These are phyloP conservation scores for Athripsodes cinereus DNA, from an alignment of 2,888 invertebrate species.

Conservation along the genomic window DNA sequence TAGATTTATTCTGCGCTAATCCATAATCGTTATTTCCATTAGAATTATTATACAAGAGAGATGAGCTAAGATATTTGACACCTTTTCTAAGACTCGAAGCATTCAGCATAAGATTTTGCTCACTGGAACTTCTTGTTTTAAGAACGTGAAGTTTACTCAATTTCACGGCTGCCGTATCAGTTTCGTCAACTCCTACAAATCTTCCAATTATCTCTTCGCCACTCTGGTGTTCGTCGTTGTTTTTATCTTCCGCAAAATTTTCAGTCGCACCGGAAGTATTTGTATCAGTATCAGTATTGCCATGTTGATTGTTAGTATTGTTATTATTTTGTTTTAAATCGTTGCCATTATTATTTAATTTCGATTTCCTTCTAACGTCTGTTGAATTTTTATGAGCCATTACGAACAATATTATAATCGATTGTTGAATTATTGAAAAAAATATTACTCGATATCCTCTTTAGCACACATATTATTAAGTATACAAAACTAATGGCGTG, in stretches of 20 bases:
- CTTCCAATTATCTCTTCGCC: constrained; percentile 40
- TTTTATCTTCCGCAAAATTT: too few species aligned
- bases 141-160: constrained; percentile 49
- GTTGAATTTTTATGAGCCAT: background rate
- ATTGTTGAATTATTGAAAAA: too few species aligned
- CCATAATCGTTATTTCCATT: constrained; percentile 34
- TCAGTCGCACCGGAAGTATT: too few species aligned
- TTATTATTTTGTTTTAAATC: background rate
- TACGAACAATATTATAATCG: too few species aligned
- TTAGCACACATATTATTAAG: too few species aligned
- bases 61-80: constrained; percentile 30
- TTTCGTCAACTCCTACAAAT: constrained; percentile 45
- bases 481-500: too few species aligned
- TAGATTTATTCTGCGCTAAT: constrained; percentile 16
- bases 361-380: background rate
- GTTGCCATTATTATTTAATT: background rate
- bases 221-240: too few species aligned
- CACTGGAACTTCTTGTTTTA: constrained; percentile 48
- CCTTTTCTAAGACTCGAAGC: constrained; percentile 44
- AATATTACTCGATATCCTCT: too few species aligned
- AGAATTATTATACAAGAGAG: constrained; percentile 28
- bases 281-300: too few species aligned
- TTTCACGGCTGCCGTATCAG: constrained; percentile 42
- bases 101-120: constrained; percentile 45
- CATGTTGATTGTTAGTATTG: background rate